phyloP scores from a whole-genome alignment of 2,888 invertebrate species.

The Amiota mariae region DNA sequence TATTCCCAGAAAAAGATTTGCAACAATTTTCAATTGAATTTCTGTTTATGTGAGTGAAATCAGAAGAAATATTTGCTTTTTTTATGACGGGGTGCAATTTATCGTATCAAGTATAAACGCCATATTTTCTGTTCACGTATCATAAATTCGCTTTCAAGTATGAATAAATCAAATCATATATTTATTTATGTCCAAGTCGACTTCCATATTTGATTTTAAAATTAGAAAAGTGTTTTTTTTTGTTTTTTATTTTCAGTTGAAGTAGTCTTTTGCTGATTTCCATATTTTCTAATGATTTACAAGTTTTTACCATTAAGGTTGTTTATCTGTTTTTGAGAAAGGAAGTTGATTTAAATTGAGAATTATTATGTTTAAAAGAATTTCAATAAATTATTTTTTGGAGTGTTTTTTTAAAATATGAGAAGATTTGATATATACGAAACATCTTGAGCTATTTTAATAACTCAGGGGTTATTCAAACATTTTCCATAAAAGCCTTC shows the following conservation, averaged over 20 bases:
- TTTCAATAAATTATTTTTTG: conserved; percentile 17
- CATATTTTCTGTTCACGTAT: conserved; percentile 54
- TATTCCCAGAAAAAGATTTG: conserved; percentile 28
- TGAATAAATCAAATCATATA: conserved; percentile 59
- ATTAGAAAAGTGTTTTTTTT: conserved; percentile 13
- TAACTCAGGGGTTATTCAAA: no score
- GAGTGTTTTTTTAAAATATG: not conserved
- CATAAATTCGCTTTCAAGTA: conserved; percentile 63
- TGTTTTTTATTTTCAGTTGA: not conserved
- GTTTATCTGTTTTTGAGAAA: conserved; percentile 21
- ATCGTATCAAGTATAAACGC: conserved; percentile 38
- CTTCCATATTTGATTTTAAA: not conserved
- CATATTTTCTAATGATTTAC: conserved; percentile 55
- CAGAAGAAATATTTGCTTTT: not conserved
- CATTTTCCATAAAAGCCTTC: no score
- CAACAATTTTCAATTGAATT: conserved; percentile 29
- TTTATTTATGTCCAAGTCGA: no score
- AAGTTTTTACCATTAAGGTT: conserved; percentile 63
- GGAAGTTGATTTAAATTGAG: conserved; percentile 49
- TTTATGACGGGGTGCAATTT: conserved; percentile 19
- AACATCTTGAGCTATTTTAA: not conserved
- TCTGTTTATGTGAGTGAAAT: not conserved
- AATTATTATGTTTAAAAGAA: conserved; percentile 50
- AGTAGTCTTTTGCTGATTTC: conserved; percentile 44
- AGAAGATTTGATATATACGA: not conserved